These are phyloP conservation scores for Rhipidura dahli DNA, from an alignment of 2,113 vertebrate genomes.

Conservation along the genomic window DNA sequence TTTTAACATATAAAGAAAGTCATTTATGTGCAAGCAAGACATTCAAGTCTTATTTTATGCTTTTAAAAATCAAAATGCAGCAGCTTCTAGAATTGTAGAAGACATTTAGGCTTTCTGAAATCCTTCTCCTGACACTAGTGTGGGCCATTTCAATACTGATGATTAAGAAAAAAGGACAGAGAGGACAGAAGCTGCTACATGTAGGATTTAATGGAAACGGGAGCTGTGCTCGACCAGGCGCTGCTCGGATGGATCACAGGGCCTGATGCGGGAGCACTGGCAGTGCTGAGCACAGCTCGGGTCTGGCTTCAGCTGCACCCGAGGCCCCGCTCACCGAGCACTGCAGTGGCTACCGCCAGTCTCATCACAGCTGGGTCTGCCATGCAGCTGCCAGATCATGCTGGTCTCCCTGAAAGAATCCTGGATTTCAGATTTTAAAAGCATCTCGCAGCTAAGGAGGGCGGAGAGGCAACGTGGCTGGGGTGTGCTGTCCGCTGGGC, in stretches of 20 bases:
- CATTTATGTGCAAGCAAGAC: neutral
- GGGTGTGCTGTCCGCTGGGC: neutral
- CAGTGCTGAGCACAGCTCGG: accelerated
- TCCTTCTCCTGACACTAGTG: neutral
- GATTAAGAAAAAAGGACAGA: neutral
- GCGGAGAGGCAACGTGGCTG: neutral
- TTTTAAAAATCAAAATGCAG: neutral
- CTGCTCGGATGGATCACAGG: accelerated
- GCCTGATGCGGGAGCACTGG: neutral
- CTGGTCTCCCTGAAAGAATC: accelerated
- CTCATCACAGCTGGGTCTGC: neutral
- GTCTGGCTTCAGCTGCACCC: neutral
- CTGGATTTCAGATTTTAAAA: neutral
- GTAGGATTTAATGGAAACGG: accelerated
- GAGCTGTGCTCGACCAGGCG: neutral
- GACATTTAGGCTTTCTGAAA: neutral
- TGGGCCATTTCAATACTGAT: neutral
- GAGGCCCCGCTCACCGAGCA: accelerated
- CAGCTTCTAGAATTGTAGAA: neutral
- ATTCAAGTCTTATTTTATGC: neutral
- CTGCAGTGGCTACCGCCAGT: accelerated
- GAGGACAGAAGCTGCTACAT: neutral
- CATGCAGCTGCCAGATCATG: neutral
- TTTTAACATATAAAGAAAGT: neutral
- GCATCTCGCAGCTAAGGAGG: accelerated